phyloP scores from a whole-genome alignment of 2,888 invertebrate species.

The Amiota minor region DNA sequence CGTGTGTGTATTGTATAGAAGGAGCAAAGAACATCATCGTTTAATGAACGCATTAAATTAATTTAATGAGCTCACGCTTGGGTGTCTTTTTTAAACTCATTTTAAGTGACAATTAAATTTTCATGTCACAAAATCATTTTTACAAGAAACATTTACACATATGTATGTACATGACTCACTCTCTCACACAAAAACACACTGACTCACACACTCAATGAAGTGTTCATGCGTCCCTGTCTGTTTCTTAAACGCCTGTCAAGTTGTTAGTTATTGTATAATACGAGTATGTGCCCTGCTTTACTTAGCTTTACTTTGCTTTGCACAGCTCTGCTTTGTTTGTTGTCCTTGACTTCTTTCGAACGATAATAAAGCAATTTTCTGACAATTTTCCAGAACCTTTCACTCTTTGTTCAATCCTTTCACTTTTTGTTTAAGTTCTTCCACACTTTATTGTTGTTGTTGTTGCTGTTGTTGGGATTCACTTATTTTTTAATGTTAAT shows the following conservation, averaged over 20 bases:
- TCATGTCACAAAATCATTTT: conserved; percentile 27
- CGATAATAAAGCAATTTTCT: conserved; percentile 61
- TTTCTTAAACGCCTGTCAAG: neutral
- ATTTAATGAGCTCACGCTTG: conserved; percentile 23
- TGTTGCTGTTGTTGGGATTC: too few relatives aligned
- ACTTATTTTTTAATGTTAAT: too few relatives aligned
- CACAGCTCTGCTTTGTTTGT: neutral
- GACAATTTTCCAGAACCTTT: conserved; percentile 49
- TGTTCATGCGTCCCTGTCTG: too few relatives aligned
- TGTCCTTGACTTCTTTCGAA: neutral
- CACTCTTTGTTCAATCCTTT: too few relatives aligned
- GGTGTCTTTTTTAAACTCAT: conserved; percentile 44
- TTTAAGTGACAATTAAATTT: conserved; percentile 50
- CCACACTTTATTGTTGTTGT: neutral
- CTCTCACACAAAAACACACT: neutral
- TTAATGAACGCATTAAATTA: conserved; percentile 29
- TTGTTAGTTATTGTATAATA: neutral
- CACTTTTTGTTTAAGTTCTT: too few relatives aligned
- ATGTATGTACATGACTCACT: neutral
- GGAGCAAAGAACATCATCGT: conserved; percentile 5
- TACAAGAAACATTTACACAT: neutral
- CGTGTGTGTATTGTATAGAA: too few relatives aligned
- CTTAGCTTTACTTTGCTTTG: neutral
- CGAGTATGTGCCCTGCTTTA: neutral
- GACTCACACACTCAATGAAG: neutral